Conservation (phyloP, 2,888 invertebrate genomes). For the Eretmocerus hayati region DNA sequence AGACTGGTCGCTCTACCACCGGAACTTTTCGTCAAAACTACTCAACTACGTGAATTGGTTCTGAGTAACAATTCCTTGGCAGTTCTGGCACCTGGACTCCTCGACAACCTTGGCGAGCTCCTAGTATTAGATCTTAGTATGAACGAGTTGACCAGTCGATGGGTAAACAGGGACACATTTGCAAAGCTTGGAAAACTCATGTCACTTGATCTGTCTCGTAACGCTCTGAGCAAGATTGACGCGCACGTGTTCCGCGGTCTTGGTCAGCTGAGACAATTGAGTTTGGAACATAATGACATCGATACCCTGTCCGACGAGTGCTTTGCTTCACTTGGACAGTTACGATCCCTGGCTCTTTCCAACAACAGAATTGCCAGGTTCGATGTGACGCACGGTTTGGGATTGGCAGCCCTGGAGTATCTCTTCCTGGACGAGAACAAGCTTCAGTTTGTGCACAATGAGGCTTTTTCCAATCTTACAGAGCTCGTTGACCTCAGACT, state of each 20-base stretch:
- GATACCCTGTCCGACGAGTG: conserved; percentile 65
- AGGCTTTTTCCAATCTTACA: conserved; percentile 70
- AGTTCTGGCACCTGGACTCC: conserved; percentile 66
- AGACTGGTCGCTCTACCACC: conserved; percentile 69
- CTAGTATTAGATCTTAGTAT: conserved; percentile 66
- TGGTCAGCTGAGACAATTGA: conserved; percentile 67
- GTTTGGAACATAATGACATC: conserved; percentile 66
- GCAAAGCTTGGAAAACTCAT: conserved; percentile 66
- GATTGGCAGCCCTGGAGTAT: conserved; percentile 66
- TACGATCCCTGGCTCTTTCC: conserved; percentile 68
- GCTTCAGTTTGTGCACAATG: conserved; percentile 61
- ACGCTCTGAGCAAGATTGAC: conserved; percentile 66
- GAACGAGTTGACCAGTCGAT: conserved; percentile 69
- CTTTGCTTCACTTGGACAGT: conserved; percentile 67
- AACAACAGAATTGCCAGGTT: conserved; percentile 65
- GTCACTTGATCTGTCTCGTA: conserved; percentile 67
- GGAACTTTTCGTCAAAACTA: conserved; percentile 68
- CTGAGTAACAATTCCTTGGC: conserved; percentile 71
- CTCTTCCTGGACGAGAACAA: conserved; percentile 69
- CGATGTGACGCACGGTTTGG: conserved; percentile 64
- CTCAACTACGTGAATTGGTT: conserved; percentile 64
- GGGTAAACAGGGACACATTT: conserved; percentile 73
- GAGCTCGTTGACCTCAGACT: conserved; percentile 66
- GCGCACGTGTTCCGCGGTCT: conserved; percentile 66
- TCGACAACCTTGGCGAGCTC: conserved; percentile 67